A percentile compares a stretch with the other conserved stretches of the same genome.
phyloP scores from a whole-genome alignment of 2,797 vertebrate species.

The Acanthiza pusilla region DNA sequence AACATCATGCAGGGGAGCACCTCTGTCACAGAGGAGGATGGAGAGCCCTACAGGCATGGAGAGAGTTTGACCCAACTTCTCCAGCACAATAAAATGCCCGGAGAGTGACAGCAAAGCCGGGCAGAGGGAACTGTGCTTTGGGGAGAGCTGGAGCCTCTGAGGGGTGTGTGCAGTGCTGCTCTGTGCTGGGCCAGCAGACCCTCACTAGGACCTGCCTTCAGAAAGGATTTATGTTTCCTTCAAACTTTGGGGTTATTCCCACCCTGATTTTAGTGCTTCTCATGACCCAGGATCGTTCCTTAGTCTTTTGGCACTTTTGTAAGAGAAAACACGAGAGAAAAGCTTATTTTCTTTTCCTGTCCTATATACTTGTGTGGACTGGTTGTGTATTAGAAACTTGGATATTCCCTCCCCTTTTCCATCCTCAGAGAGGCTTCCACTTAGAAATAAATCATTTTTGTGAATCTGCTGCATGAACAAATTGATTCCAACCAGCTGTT shows the following conservation, averaged over 20 bases:
- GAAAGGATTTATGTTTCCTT: not conserved
- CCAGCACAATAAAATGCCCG: not conserved
- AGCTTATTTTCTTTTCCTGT: not conserved
- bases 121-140: fast-evolving
- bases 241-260: not conserved
- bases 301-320: not conserved
- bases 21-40: not conserved
- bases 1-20: not conserved
- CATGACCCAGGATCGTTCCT: not conserved
- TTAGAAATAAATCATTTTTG: not conserved
- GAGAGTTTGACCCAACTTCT: not conserved
- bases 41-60: not conserved
- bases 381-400: not conserved
- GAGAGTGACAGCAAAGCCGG: not conserved
- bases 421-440: not conserved
- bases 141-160: not conserved
- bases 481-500: not conserved
- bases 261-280: not conserved
- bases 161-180: not conserved
- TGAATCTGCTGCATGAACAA: not conserved
- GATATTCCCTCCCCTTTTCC: not conserved
- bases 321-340: not conserved
- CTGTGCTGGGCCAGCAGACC: not conserved
- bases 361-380: not conserved
- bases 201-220: not conserved